A percentile compares a stretch with the other conserved stretches of the same genome.
phyloP scores from a whole-genome alignment of 2,797 vertebrate genomes.

The Zalophus californianus region DNA sequence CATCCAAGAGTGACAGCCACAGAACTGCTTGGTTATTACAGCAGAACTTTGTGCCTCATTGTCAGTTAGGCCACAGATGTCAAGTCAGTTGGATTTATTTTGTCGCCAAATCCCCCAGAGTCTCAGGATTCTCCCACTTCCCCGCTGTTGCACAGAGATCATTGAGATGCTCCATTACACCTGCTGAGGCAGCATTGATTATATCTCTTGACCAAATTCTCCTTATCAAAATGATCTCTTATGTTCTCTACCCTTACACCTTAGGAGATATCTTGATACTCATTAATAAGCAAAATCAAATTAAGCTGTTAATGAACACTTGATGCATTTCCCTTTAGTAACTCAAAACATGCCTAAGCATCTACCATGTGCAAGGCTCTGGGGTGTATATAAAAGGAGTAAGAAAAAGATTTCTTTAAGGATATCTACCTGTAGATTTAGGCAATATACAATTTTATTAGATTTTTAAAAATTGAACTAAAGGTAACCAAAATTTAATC shows the following conservation, averaged over 20 bases:
- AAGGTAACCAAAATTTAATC: not conserved
- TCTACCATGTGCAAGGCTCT: not conserved
- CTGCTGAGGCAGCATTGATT: conserved; percentile 42
- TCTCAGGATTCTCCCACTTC: not conserved
- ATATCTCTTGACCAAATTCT: conserved; percentile 1
- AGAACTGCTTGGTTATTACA: not conserved
- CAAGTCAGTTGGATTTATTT: not conserved
- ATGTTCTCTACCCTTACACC: not conserved
- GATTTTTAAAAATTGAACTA: not conserved
- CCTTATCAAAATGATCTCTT: not conserved
- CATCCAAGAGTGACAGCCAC: not conserved
- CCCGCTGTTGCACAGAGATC: not conserved
- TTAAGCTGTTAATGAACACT: not conserved
- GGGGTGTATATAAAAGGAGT: not conserved
- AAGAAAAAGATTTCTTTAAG: not conserved
- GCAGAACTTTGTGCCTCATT: not conserved
- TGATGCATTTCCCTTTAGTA: conserved; percentile 5
- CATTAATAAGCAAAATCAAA: conserved; percentile 25
- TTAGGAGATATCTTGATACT: not conserved
- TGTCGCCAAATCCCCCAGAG: not conserved
- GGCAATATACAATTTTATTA: not conserved
- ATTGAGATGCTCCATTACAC: not conserved
- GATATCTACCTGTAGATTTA: not conserved
- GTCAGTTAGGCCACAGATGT: not conserved
- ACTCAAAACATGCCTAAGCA: not conserved